A percentile compares a stretch with the other conserved stretches of the same genome.
These are phyloP conservation scores for Centruroides sculpturatus DNA, from an alignment of 1,140 invertebrate species.

Conservation along the genomic window DNA sequence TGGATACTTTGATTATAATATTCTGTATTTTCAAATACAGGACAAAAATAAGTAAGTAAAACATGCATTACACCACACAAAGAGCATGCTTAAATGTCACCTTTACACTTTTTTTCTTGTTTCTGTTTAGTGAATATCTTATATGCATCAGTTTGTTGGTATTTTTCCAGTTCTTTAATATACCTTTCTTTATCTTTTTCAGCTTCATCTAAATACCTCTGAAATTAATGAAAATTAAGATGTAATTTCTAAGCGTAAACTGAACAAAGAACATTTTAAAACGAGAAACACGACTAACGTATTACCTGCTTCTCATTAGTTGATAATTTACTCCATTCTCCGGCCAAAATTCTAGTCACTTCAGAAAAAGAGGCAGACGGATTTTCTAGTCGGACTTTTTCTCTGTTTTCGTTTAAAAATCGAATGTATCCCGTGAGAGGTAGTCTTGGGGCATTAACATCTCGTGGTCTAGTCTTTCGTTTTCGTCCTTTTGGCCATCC, in stretches of 20 bases:
- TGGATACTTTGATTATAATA: no score
- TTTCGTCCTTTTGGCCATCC: constrained; percentile 15
- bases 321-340: constrained; percentile 76
- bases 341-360: constrained; percentile 72
- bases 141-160: constrained; percentile 77
- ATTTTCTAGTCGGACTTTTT: constrained; percentile 60
- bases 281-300: background rate
- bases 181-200: constrained; percentile 81
- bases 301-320: constrained; percentile 58
- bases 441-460: constrained; percentile 33
- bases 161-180: constrained; percentile 64
- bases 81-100: background rate
- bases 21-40: no score
- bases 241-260: no score
- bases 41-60: no score
- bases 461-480: constrained; percentile 17
- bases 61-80: no score
- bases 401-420: constrained; percentile 75
- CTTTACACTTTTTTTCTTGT: constrained; percentile 31
- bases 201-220: constrained; percentile 75
- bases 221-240: constrained; percentile 4
- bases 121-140: constrained; percentile 56
- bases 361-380: constrained; percentile 71
- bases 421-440: constrained; percentile 53
- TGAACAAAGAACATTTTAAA: no score